phyloP scores from a whole-genome alignment of 2,113 vertebrate genomes.

The Gracilinanus agilis region DNA sequence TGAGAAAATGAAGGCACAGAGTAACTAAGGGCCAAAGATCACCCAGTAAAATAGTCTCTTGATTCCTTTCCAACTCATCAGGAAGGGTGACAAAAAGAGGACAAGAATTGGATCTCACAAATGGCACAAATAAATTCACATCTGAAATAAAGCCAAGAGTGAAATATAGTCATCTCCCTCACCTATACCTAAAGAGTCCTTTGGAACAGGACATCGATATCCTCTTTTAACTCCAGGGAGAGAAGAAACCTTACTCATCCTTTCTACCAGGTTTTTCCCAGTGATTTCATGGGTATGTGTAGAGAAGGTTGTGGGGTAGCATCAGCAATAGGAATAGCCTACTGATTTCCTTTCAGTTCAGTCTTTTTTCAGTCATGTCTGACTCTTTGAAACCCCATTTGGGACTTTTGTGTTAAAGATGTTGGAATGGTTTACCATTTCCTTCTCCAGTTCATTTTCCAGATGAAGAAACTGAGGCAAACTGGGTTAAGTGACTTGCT shows the following conservation, averaged over 20 bases:
- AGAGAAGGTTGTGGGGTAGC: not conserved
- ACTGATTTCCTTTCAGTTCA: not conserved
- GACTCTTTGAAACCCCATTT: no score
- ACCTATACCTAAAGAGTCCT: not conserved
- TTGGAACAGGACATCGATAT: not conserved
- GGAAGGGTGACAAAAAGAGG: not conserved
- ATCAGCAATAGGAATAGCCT: not conserved
- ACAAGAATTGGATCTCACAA: not conserved
- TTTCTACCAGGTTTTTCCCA: not conserved
- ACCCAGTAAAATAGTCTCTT: not conserved
- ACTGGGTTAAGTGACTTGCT: no score
- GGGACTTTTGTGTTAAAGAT: no score
- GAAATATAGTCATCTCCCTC: not conserved
- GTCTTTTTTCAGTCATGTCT: no score
- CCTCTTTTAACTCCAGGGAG: not conserved
- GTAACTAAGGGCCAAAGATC: not conserved
- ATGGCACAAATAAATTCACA: not conserved
- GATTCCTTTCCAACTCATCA: not conserved
- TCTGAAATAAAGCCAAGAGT: not conserved
- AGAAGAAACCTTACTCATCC: not conserved
- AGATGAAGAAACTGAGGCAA: no score
- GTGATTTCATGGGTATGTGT: not conserved
- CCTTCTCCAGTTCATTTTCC: no score
- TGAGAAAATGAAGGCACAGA: not conserved
- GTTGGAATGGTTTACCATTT: no score